Evolutionary conservation across 2,888 invertebrate genomes (phyloP), one percentile per base, ranked within the genome.

Genomic region (Drosophila lutescens): DNA sequence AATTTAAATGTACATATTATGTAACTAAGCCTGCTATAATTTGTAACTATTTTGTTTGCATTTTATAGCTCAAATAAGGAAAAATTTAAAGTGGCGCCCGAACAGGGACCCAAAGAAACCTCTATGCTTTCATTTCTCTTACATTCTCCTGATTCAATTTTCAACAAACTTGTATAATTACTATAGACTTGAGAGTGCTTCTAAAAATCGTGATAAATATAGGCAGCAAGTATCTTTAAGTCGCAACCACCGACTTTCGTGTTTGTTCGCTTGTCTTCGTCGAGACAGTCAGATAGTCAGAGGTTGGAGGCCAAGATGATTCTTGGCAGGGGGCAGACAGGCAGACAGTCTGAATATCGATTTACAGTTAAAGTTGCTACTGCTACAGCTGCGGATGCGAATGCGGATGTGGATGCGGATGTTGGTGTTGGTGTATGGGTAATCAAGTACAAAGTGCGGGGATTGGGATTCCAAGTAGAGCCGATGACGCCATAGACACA

Each of bases 321-420:
- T 47, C 10, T 46, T 41, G 46, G 17, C 15, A n/a, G 38, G 36
- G 30, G 56, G 13, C 32, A 49, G 44, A 51, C 36, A 50, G 23
- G 34, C 50, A 59, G 41, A 61, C 26, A 5, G 47, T 47, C 47
- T 47, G 46, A 71, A 53, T 86, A 82, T 81, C 86, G 80, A 79
- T 81, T 82, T 75, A 38, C 72, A 55, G 72, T 77, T 85, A 79
- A 85, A 79, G 85, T 73, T 60, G 60, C 51, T 55, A 61, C 65
- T 41, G 57, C 56, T 50, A 55, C 51, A 51, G 69, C 57, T 41
- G 57, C 50, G 15, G 49, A 17, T 59, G 40, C 43, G 15, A 15
- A 7, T 57, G 10, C 40, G 4, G 15, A 10, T 51, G 32, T 49
- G 30, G 44, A 47, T 47, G 69, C 58, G 56, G 51, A 47, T 59